Base-by-base conservation (phyloP, 2,888 invertebrate genomes). In the Stenchaetothrips biformis region DNA sequence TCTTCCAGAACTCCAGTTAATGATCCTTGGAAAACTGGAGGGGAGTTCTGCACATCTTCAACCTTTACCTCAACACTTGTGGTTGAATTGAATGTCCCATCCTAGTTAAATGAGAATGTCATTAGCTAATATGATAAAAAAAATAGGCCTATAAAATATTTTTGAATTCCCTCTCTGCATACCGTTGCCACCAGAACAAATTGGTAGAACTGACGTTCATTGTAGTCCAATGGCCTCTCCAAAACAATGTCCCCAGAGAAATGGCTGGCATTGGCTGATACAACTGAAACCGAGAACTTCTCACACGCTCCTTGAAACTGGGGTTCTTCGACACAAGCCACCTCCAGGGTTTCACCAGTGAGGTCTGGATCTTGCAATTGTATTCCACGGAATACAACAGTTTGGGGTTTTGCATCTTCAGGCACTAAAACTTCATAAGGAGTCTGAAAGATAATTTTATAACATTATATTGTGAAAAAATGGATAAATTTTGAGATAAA, bases 1-100 rank as follows among this genome's bases (percentile, higher is more conserved):
- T 96, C 96, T 47, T 90, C 89, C 53, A 96, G 90, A 47, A 95
- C 92, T 0, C 93, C 94, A 18, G 93, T 92, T 80, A 95, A 88
- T 0, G 95, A 91, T 0, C 95, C 95, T 78, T 92, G 91, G 88
- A 96, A 96, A 80, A 93, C 90, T 0, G 96, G 96, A 0, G 96
- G 94, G 0, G 92, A 93, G 86, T 96, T 95, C 88, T 96, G 96
- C 0, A 96, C 92, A 85, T 96, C 96, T 82, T 91, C 90, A 0
- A 97, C 93, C 82, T 92, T 92, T 48, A 96, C 91, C 84, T 93
- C 92, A 18, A 95, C 92, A 79, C 90, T 91, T 0, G 93, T 92
- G 16, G 91, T 91, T 0, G 92, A 92, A 84, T 92, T 92, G 83
- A 94, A 91, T 16, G 90, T 89, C 0, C 96, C 96, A 85, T 96